Evolutionary conservation across 2,113 vertebrate genomes (phyloP), one percentile per base, ranked within the genome.

Genomic region (Percina caprodes): DNA sequence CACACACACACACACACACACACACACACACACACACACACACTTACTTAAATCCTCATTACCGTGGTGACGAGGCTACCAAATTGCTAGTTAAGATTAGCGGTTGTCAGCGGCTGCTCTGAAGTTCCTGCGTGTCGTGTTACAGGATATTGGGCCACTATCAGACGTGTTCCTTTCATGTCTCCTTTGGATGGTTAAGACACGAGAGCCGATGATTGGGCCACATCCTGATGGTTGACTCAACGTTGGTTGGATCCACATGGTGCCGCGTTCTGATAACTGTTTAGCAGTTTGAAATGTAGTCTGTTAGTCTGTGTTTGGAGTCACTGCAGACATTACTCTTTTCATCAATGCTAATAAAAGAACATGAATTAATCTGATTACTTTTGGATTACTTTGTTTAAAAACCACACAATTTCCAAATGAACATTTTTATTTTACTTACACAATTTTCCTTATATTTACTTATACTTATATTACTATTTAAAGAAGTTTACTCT

Each of bases 21-120:
- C 39, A 42, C 39, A 42, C 35, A 9, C 35, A 46, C 69, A 19
- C 35, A 33, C 69, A 30, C 46, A 51, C 61, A n/a, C 62, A 60
- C 62, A 46, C 39, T 42, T 42, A 3, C 63, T 69, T 83, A 91
- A 80, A 73, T 80, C 76, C 66, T 42, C 82, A 79, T 69, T 61
- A 33, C 89, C 90, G 62, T 82, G 86, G 72, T 56, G 88, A 88
- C 62, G 55, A 66, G 73, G 69, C 87, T 77, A 80, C 82, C 74
- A 73, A 61, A 78, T 76, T 65, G 86, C 89, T 90, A 51, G 88
- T 93, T 93, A 90, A 88, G 88, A 86, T 80, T 87, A 88, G 81
- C 91, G 89, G 88, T 93, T 93, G 92, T 92, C 91, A 90, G 81
- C 69, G 24, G 84, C 76, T 49, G 88, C 78, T 79, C 74, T 85